phyloP scores from a whole-genome alignment of 1,140 invertebrate species.

The Helicoverpa armigera region DNA sequence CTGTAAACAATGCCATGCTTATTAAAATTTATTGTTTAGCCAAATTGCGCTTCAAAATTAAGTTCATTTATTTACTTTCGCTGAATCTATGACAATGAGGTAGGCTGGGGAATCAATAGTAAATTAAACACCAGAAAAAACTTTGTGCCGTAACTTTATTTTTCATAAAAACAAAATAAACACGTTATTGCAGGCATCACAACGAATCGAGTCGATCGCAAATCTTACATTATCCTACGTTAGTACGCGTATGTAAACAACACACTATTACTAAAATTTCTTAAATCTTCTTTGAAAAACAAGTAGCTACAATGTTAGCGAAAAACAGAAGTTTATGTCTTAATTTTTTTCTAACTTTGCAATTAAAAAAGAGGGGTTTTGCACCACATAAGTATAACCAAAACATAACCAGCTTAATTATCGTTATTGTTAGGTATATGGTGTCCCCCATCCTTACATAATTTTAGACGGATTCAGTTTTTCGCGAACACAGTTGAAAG shows the following conservation, averaged over 20 bases:
- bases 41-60: no score
- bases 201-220: slow-evolving; percentile 51
- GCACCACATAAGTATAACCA: background rate
- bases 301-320: background rate
- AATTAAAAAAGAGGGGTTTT: background rate
- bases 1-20: no score
- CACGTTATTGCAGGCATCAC: slow-evolving; percentile 67
- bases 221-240: slow-evolving; percentile 17
- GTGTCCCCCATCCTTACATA: no score
- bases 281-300: slow-evolving; percentile 1
- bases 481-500: slow-evolving; percentile 1
- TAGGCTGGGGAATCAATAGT: background rate
- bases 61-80: no score
- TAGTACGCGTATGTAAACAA: slow-evolving; percentile 12
- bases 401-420: no score
- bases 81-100: no score
- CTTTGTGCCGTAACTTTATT: slow-evolving; percentile 78
- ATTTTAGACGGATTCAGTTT: background rate
- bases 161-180: slow-evolving; percentile 72
- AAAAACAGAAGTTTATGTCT: background rate
- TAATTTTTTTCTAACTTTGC: background rate
- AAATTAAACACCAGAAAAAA: slow-evolving; percentile 36
- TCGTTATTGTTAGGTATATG: no score
- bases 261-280: background rate
- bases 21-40: no score